A percentile compares a stretch with the other conserved stretches of the same genome.
These are phyloP conservation scores for Lordiphosa mommai DNA, from an alignment of 1,140 invertebrate species.

Conservation along the genomic window DNA sequence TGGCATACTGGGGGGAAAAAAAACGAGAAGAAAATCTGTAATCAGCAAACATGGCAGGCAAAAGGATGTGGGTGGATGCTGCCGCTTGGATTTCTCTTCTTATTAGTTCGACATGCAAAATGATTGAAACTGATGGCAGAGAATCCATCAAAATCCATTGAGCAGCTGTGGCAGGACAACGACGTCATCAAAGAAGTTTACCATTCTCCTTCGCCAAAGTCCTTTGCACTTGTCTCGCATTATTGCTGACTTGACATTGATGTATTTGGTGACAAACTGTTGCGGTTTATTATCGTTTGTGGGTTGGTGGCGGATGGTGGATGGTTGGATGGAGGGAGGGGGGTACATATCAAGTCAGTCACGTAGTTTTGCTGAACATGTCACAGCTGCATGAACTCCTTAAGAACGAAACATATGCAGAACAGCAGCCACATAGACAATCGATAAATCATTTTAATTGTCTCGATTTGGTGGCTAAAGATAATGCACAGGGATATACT, in stretches of 20 bases:
- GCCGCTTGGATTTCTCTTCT: slow-evolving; percentile 21
- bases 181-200: slow-evolving; percentile 13
- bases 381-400: slow-evolving; percentile 39
- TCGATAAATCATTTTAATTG: slow-evolving; percentile 72
- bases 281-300: slow-evolving; percentile 48
- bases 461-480: slow-evolving; percentile 11
- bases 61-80: background rate
- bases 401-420: slow-evolving; percentile 13
- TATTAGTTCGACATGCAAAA: slow-evolving; percentile 49
- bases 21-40: slow-evolving; percentile 26
- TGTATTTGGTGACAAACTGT: slow-evolving; percentile 76
- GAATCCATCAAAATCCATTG: slow-evolving; percentile 39
- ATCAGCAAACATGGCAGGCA: slow-evolving; percentile 12
- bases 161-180: slow-evolving; percentile 25
- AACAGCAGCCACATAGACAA: slow-evolving; percentile 22
- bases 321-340: background rate
- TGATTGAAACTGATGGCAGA: slow-evolving; percentile 31
- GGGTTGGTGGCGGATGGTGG: background rate
- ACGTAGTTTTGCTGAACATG: slow-evolving; percentile 54
- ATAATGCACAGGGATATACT: background rate
- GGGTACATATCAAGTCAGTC: slow-evolving; percentile 18
- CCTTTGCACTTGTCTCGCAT: slow-evolving; percentile 23
- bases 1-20: background rate
- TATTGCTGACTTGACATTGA: slow-evolving; percentile 67
- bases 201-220: slow-evolving; percentile 14